A percentile compares a stretch with the other conserved stretches of the same genome.
phyloP scores from a whole-genome alignment of 2,797 vertebrate genomes.

The Hippoglossus hippoglossus region DNA sequence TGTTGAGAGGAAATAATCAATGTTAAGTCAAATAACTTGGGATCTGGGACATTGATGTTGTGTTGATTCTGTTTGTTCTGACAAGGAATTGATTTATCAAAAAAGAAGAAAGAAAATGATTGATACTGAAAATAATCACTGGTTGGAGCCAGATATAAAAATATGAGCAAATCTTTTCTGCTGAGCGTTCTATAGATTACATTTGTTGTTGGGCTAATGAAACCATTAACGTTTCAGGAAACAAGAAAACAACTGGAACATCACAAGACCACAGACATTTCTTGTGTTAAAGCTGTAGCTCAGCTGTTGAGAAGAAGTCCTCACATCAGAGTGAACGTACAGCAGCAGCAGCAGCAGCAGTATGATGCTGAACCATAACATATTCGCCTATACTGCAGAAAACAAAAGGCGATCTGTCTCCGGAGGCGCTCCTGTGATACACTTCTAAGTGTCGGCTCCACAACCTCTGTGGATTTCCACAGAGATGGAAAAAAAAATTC shows the following conservation, averaged over 20 bases:
- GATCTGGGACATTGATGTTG: too few species aligned
- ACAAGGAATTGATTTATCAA: too few species aligned
- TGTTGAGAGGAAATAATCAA: too few species aligned
- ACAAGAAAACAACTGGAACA: background rate
- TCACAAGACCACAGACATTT: constrained; percentile 25
- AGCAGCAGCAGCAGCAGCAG: constrained; percentile 52
- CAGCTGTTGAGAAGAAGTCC: constrained; percentile 7
- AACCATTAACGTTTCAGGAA: constrained; percentile 17
- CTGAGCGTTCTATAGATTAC: too few species aligned
- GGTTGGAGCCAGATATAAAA: too few species aligned
- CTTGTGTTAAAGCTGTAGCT: constrained; percentile 24
- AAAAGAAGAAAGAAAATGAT: too few species aligned
- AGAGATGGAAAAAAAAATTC: constrained; percentile 14
- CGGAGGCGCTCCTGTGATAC: constrained; percentile 70
- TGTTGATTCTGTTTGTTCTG: too few species aligned
- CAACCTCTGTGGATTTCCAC: constrained; percentile 52
- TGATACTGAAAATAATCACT: too few species aligned
- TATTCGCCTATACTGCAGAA: constrained; percentile 54
- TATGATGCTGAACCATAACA: constrained; percentile 46
- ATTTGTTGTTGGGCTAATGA: constrained; percentile 1
- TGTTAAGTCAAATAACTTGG: too few species aligned
- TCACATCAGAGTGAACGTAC: constrained; percentile 24
- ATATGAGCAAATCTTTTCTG: too few species aligned
- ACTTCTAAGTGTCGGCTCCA: constrained; percentile 78
- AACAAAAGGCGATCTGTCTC: constrained; percentile 79